Evolutionary conservation across 2,888 invertebrate genomes (phyloP), one percentile per base, ranked within the genome.

Genomic region (Cyaniris semiargus): DNA sequence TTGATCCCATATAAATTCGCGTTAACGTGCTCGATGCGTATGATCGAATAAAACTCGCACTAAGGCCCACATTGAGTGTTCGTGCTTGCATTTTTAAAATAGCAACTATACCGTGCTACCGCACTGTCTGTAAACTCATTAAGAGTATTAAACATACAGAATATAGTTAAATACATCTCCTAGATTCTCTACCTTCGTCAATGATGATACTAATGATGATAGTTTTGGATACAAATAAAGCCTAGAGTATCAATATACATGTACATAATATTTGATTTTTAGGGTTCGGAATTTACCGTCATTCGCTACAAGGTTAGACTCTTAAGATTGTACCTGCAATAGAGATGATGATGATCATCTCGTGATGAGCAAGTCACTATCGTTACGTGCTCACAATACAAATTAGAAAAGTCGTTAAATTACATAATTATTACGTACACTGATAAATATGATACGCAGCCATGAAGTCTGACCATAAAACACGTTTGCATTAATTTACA

Each of bases 361-460:
- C 48, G 15, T 27, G 66, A 66, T 66, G 23, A 66, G 3, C 27
- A 66, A 66, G 23, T 66, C 66, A 66, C 23, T 23, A 23, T 27
- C 66, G 27, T 60, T 66, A 66, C 27, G 27, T 66, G 60, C 60
- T 23, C 60, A 10, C 66, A 27, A 66, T 66, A 66, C 66, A 66
- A 27, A 66, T 27, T 23, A 66, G 27, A 66, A 27, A 66, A 27
- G n/a, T 66, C 23, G 66, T 66, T 66, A 15, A 15, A 27, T 66
- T 66, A 27, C 66, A 66, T 27, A 27, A 66, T 66, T 66, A 13
- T 66, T 66, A 66, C 23, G 6, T 66, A 23, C 66, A 23, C 10
- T 27, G 27, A 66, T 66, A 66, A 18, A n/a, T 7, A n/a, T 23
- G 38, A 23, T 66, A n/a, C 66, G 10, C 66, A 13, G 23, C 66